Percentiles rank a stretch among this genome's conserved stretches.
phyloP scores from a whole-genome alignment of 2,113 vertebrate species.

The Camelus dromedarius region DNA sequence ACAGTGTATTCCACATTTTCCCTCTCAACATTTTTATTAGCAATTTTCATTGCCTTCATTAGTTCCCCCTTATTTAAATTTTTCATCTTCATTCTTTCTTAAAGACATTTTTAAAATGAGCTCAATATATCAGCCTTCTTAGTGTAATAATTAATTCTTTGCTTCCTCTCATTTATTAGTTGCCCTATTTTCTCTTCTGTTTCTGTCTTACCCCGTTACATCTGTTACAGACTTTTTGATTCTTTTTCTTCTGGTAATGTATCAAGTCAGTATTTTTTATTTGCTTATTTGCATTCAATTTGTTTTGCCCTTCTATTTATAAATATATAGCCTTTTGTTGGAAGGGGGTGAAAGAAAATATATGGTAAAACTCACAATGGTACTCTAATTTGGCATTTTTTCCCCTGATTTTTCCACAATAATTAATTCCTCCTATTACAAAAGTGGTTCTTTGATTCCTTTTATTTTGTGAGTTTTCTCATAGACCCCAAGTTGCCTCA shows the following conservation, averaged over 20 bases:
- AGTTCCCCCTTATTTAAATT: slow-evolving; percentile 74
- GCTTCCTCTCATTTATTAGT: slow-evolving; percentile 76
- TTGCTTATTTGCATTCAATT: slow-evolving; percentile 50
- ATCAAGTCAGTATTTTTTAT: slow-evolving; percentile 10
- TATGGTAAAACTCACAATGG: background rate
- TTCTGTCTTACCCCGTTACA: slow-evolving; percentile 50
- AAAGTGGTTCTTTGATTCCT: slow-evolving; percentile 35
- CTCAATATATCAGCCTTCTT: slow-evolving; percentile 74
- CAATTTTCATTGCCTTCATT: slow-evolving; percentile 74
- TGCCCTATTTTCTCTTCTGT: slow-evolving; percentile 64
- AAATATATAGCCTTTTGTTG: background rate
- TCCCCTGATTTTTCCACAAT: slow-evolving; percentile 35
- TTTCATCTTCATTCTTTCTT: slow-evolving; percentile 76
- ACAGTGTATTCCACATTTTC: slow-evolving; percentile 62
- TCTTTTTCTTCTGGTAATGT: slow-evolving; percentile 33
- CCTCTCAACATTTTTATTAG: slow-evolving; percentile 69
- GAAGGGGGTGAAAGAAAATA: background rate
- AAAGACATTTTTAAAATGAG: slow-evolving; percentile 77
- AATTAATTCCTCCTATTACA: background rate
- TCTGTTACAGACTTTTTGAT: slow-evolving; percentile 43
- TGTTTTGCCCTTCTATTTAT: slow-evolving; percentile 5
- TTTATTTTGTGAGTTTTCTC: slow-evolving; percentile 60
- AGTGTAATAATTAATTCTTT: slow-evolving; percentile 75
- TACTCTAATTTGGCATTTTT: background rate
- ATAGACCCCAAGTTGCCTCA: background rate